Evolutionary conservation across 2,113 vertebrate species (phyloP).

Genomic region (Pitta sordida): DNA sequence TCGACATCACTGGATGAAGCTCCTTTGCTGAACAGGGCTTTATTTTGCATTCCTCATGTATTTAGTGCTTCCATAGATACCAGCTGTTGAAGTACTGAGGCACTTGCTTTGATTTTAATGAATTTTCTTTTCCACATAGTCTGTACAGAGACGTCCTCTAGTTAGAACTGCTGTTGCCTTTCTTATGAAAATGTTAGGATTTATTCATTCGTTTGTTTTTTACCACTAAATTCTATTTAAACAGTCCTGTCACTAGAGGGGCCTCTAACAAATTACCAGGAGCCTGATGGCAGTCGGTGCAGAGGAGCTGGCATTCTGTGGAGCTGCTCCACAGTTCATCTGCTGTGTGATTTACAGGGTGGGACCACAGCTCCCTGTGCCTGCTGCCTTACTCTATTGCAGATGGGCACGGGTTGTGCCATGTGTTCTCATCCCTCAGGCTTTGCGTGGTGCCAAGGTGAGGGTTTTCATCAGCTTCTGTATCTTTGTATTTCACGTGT

Average conservation of each 20-base stretch:
- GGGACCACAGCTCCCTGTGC: background rate
- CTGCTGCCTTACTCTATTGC: background rate
- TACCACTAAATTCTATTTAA: background rate
- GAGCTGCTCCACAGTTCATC: background rate
- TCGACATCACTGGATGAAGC: background rate
- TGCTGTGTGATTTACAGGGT: background rate
- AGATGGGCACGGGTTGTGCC: fast-evolving
- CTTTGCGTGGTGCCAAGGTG: fast-evolving
- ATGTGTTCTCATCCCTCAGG: background rate
- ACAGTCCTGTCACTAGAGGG: background rate
- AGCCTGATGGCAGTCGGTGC: background rate
- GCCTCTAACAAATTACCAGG: background rate
- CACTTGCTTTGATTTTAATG: background rate
- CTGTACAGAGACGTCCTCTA: background rate
- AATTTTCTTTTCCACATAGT: background rate
- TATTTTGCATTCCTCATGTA: background rate
- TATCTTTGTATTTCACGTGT: fast-evolving
- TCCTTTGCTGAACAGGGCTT: background rate
- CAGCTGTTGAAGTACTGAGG: background rate
- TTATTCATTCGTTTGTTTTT: background rate
- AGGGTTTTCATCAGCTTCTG: background rate
- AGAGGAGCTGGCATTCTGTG: background rate
- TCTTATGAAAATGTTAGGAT: background rate
- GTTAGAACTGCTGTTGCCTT: background rate
- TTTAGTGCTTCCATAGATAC: background rate